Evolutionary conservation across 1,140 invertebrate genomes (phyloP).

Genomic region (Nephila pilipes): DNA sequence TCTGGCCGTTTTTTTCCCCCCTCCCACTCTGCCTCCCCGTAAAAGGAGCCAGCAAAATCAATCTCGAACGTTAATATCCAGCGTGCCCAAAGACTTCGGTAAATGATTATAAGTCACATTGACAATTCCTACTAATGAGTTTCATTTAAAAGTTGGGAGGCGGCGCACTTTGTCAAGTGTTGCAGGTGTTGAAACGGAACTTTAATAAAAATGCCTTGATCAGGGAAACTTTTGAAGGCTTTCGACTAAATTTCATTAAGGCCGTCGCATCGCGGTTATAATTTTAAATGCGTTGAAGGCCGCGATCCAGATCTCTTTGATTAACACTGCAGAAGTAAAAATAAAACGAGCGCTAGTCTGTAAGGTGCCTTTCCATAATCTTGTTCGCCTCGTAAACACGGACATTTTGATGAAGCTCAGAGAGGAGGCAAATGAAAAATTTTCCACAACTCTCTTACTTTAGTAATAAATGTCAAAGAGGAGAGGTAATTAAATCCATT

Average conservation of each 20-base stretch:
- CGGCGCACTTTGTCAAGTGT: slow-evolving; percentile 73
- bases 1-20: slow-evolving; percentile 60
- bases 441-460: slow-evolving; percentile 76
- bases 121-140: slow-evolving; percentile 76
- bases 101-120: slow-evolving; percentile 77
- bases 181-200: slow-evolving; percentile 73
- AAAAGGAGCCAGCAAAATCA: slow-evolving; percentile 61
- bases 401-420: slow-evolving; percentile 74
- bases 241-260: slow-evolving; percentile 77
- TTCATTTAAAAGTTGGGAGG: slow-evolving; percentile 75
- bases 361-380: slow-evolving; percentile 52
- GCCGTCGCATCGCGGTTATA: slow-evolving; percentile 71
- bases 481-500: slow-evolving; percentile 76
- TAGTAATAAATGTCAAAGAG: slow-evolving; percentile 77
- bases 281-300: slow-evolving; percentile 74
- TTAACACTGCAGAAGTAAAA: slow-evolving; percentile 71
- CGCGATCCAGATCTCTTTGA: slow-evolving; percentile 75
- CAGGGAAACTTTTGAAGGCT: slow-evolving; percentile 71
- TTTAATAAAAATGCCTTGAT: slow-evolving; percentile 77
- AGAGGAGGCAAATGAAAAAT: slow-evolving; percentile 76
- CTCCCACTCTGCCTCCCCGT: not conserved
- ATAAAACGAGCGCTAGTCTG: slow-evolving; percentile 58
- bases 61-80: slow-evolving; percentile 74
- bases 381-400: slow-evolving; percentile 71
- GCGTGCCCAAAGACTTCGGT: slow-evolving; percentile 64